Base-by-base conservation (phyloP, 2,113 vertebrate species). In the Etheostoma spectabile region DNA sequence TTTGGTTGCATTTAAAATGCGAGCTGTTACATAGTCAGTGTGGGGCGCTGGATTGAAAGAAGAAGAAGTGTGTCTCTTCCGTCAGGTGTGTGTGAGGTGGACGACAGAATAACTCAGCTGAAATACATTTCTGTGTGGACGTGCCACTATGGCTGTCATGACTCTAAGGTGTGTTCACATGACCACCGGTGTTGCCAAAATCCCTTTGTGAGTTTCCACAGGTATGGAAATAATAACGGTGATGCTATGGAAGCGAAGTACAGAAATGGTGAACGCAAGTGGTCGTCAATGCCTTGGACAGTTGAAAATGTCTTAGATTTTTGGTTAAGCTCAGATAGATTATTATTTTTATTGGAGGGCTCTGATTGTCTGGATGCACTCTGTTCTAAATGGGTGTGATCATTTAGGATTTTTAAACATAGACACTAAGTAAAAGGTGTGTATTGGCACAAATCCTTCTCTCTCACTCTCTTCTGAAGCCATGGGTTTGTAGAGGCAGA, bases 371-470 rank as follows among this genome's bases (percentile, higher is more conserved):
- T 72, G 22, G 52, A 56, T 55, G 16, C 74, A 46, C 15, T 15
- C 18, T 63, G 74, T 10, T 13, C 18, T 66, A 55, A 80, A 74
- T 52, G 42, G 0, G 1, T 21, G 19, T n/a, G 27, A 59, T 63
- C 38, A 16, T 67, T 30, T 45, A 33, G 68, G 48, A 52, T 66
- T 79, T 74, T 63, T 61, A 12, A 60, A 48, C 42, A 52, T 14
- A 66, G 45, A 69, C 45, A 61, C 2, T 60, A 53, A 69, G 70
- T 83, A 75, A 75, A 75, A 64, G 33, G 60, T 49, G 45, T 59
- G 24, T 63, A 78, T 72, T 72, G 70, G 21, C 33, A 67, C 24
- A 49, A 33, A 62, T 61, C 18, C 53, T 76, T 67, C 24, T 24
- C 48, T 55, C 52, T 30, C 21, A 65, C 53, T 46, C 13, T 45